Base-by-base conservation (phyloP, 2,797 vertebrate genomes). In the Falco naumanni region DNA sequence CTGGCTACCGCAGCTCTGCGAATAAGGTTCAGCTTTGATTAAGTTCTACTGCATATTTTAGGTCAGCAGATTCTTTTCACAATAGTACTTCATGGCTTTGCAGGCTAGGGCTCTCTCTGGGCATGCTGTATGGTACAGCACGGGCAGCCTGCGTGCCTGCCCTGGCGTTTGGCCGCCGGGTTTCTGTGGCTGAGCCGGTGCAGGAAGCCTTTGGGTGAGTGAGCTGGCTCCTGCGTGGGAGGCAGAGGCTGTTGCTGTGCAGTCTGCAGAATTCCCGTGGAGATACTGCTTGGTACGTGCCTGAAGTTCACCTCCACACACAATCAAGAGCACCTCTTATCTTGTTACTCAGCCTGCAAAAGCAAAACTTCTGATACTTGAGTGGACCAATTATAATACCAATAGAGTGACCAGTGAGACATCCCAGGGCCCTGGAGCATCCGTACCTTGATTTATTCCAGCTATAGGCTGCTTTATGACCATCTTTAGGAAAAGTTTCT, bases 241-340 rank as follows among this genome's bases (percentile, higher is more conserved):
- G 47, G 84, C 75, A 93, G 78, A 93, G 87, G 68, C 72, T 84
- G 90, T 53, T 70, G 88, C 90, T 78, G 47, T 75, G 78, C 56
- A 89, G 48, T 22, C 71, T 93, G 72, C 76, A 95, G 61, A 75
- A 96, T 95, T 92, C 89, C 95, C 82, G 68, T 74, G 87, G 95
- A 92, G 78, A 92, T 83, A 26, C 10, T 57, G 68, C 77, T 79
- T 70, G 54, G 28, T 47, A 29, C 19, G 8, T 50, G 50, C 57
- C 64, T 94, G 56, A 92, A 84, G 53, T 76, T 89, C 78, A 91
- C 68, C 86, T 89, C 92, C 84, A 64, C 45, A 21, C 16, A 56
- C 43, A 54, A 29, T 70, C 64, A 60, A 50, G 81, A 96, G 37
- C 10, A 10, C 37, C 48, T 89, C 63, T 87, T 82, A 56, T 25